phyloP scores from a whole-genome alignment of 2,113 vertebrate species.

The Limanda limanda region DNA sequence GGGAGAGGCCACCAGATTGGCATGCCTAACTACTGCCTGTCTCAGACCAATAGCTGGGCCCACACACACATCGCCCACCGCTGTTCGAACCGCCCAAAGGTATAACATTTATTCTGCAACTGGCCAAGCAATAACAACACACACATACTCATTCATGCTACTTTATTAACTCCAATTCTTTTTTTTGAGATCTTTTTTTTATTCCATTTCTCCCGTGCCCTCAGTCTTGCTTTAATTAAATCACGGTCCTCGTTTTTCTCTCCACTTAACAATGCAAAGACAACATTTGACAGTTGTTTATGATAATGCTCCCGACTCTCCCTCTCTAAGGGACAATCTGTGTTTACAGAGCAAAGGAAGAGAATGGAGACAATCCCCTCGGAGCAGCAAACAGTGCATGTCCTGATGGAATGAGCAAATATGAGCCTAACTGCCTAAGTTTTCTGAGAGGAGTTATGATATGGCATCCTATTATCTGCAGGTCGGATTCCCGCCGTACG shows the following conservation, averaged over 20 bases:
- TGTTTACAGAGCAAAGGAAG: conserved; percentile 65
- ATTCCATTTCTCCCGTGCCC: conserved; percentile 45
- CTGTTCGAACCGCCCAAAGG: conserved; percentile 58
- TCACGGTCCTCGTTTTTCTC: conserved; percentile 30
- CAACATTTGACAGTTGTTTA: conserved; percentile 70
- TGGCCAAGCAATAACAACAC: conserved; percentile 34
- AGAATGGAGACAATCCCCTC: conserved; percentile 39
- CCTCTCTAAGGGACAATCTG: conserved; percentile 56
- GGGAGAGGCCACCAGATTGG: conserved; percentile 74
- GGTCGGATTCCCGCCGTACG: conserved; percentile 65
- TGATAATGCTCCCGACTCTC: conserved; percentile 62
- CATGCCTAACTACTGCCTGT: conserved; percentile 53
- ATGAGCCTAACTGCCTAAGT: conserved; percentile 65
- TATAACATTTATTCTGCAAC: conserved; percentile 50
- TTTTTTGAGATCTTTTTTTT: conserved; percentile 13
- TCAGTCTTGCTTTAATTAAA: conserved; percentile 69
- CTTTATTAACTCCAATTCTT: conserved; percentile 43
- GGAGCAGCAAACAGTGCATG: conserved; percentile 66
- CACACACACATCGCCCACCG: conserved; percentile 50
- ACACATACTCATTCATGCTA: conserved; percentile 30
- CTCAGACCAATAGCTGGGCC: conserved; percentile 63
- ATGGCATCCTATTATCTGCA: conserved; percentile 67
- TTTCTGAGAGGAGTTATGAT: conserved; percentile 72
- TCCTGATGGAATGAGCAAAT: conserved; percentile 63
- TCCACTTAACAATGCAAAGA: conserved; percentile 68